Evolutionary conservation across 2,888 invertebrate genomes (phyloP).

Genomic region (Pristionchus mayeri): DNA sequence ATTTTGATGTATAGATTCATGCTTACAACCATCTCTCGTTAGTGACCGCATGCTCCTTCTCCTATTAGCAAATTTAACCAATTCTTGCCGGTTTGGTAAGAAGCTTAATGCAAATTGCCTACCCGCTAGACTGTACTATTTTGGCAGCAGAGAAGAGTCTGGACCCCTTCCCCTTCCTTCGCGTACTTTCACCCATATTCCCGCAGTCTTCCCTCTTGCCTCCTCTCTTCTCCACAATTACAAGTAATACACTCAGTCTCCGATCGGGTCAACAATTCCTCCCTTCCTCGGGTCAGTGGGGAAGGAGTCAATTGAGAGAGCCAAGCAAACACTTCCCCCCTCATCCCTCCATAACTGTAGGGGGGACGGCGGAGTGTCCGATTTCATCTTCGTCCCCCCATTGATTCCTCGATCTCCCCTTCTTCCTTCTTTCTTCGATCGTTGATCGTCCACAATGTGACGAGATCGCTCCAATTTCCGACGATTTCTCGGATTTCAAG

Average conservation of each 20-base stretch:
- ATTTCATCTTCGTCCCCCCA: not conserved
- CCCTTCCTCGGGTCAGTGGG: conserved; percentile 10
- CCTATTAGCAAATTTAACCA: too few relatives aligned
- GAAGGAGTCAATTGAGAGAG: conserved; percentile 27
- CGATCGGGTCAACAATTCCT: conserved; percentile 36
- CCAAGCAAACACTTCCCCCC: conserved; percentile 4
- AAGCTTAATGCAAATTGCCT: not conserved
- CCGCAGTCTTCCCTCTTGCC: conserved; percentile 13
- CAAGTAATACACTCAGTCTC: conserved; percentile 37
- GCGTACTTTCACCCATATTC: not conserved
- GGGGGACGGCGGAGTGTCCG: not conserved
- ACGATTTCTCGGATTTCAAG: not conserved
- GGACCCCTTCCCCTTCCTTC: conserved; percentile 29
- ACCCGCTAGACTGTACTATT: too few relatives aligned
- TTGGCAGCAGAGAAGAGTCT: too few relatives aligned
- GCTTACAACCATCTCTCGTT: too few relatives aligned
- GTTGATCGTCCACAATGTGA: not conserved
- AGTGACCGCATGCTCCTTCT: too few relatives aligned
- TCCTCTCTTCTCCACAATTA: conserved; percentile 20
- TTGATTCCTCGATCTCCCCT: not conserved
- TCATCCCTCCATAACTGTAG: conserved; percentile 28
- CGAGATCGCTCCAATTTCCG: not conserved
- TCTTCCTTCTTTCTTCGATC: not conserved
- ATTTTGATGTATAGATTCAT: too few relatives aligned
- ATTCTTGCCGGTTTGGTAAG: not conserved